Conservation (phyloP, 2,797 vertebrate species). For the Urophycis tenuis region DNA sequence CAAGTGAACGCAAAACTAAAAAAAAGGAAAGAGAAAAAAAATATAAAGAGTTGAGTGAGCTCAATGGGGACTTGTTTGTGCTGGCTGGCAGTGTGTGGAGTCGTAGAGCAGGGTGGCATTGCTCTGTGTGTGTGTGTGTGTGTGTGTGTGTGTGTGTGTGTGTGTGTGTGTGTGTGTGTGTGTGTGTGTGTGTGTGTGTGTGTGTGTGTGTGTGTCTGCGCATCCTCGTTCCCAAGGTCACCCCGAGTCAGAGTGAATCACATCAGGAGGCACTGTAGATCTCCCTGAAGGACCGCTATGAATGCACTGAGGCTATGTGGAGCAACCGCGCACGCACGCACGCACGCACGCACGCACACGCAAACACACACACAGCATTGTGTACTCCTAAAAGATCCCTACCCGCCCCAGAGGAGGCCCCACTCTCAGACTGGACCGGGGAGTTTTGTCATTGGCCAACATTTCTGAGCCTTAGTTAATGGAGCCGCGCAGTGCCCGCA, state of each 20-base stretch:
- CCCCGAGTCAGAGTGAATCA: constrained; percentile 76
- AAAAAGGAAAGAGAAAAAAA: constrained; percentile 18
- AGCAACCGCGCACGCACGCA: constrained; percentile 26
- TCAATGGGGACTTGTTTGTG: constrained; percentile 4
- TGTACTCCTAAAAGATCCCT: constrained; percentile 45
- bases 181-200: constrained; percentile 14
- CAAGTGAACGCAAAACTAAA: background rate
- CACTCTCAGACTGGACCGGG: background rate
- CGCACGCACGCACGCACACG: constrained; percentile 30
- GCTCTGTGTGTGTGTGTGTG: background rate
- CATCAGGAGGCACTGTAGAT: constrained; percentile 66
- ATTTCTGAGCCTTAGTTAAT: background rate
- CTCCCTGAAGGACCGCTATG: constrained; percentile 66
- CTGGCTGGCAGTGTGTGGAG: constrained; percentile 31
- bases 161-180: constrained; percentile 3
- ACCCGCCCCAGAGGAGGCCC: background rate
- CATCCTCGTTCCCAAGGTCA: constrained; percentile 78
- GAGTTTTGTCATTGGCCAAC: background rate
- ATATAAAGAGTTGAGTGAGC: constrained; percentile 19
- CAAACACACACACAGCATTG: constrained; percentile 26
- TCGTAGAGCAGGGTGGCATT: background rate
- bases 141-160: constrained; percentile 2
- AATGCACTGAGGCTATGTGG: constrained; percentile 52
- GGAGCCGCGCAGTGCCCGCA: background rate
- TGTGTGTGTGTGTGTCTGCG: constrained; percentile 37